Evolutionary conservation across 2,113 vertebrate species (phyloP).

Genomic region (Orientallactaga bullata): DNA sequence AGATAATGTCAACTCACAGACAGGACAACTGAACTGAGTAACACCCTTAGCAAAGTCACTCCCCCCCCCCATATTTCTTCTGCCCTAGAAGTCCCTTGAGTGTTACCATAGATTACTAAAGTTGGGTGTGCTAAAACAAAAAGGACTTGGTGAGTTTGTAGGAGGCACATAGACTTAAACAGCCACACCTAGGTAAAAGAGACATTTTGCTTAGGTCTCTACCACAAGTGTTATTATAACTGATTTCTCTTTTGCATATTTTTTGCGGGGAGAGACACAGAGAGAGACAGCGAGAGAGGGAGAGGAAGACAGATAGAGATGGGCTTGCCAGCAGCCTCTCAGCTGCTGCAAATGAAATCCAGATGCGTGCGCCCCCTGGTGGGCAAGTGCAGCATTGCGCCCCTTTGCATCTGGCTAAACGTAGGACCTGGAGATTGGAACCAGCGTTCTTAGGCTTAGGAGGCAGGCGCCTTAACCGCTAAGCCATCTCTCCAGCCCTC

Average conservation of each 20-base stretch:
- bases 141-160: not conserved
- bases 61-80: not conserved
- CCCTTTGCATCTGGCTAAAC: no score
- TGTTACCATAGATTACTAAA: not conserved
- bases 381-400: no score
- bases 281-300: no score
- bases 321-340: no score
- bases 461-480: no score
- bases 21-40: not conserved
- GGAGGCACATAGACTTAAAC: conserved; percentile 7
- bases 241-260: not conserved
- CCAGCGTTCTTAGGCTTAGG: no score
- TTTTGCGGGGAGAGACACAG: no score
- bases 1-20: not conserved
- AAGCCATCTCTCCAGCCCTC: no score
- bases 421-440: no score
- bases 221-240: conserved; percentile 11
- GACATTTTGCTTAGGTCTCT: conserved; percentile 15
- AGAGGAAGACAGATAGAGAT: no score
- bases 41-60: not conserved
- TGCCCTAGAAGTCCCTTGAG: not conserved
- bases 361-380: no score
- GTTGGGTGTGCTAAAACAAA: not conserved
- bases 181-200: not conserved
- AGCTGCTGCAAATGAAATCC: no score